Evolutionary conservation across 2,888 invertebrate species (phyloP), one percentile per base, ranked within the genome.

Genomic region (Tyria jacobaeae): DNA sequence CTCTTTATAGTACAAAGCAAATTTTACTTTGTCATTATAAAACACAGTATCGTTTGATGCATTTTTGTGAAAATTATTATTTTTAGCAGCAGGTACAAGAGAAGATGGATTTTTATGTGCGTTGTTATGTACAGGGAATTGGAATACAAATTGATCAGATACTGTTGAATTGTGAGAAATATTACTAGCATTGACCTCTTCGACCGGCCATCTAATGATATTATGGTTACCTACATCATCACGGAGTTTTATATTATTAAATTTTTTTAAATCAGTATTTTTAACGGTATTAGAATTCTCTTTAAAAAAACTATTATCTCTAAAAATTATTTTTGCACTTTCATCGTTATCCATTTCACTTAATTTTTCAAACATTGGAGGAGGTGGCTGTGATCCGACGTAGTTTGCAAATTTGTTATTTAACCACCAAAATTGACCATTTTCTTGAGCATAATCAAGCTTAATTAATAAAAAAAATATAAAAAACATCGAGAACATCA

Each of bases 351-450:
- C 91, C 25, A 86, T 87, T 60, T 87, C 87, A 64, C 79, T 83
- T 31, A 89, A 69, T 41, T 86, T 80, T 62, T 92, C 92, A 66
- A 89, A 86, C 66, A 74, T 77, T 0, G 89, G 89, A 6, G 77
- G 73, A 1, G 83, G 73, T 1, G 88, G 82, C 55, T 77, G 76
- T 5, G 79, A 71, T 6, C 82, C 80, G 48, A 83, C 80, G 10
- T 87, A 66, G 49, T 82, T 78, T 15, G 85, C 75, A 31, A 91
- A 66, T 68, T 90, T 87, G 37, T 87, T 78, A 62, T 90, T 86
- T 17, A 92, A 66, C 92, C 92, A 92, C 93, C 92, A 91, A 75
- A 93, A 93, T 70, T 89, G 88, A 39, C 92, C 92, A 57, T 89
- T 86, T 25, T 90, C 61, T 81, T 94, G 93, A 44, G 87, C 75